Evolutionary conservation across 2,888 invertebrate genomes (phyloP), one percentile per base, ranked within the genome.

Genomic region (Caenorhabditis sp.): DNA sequence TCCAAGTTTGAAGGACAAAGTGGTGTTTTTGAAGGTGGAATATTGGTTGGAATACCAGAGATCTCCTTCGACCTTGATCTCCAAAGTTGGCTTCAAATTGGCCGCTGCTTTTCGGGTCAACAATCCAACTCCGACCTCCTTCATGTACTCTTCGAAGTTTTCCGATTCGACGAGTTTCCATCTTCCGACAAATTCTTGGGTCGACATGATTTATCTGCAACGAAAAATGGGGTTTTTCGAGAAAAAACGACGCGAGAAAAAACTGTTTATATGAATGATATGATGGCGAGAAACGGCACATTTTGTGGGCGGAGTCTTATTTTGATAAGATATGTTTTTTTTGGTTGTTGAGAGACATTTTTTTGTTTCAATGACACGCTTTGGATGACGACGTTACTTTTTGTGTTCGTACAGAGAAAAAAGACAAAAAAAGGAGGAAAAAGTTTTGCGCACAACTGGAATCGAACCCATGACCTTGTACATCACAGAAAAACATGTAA

Each of bases 141-240:
- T 80, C 83, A 83, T 77, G 76, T 83, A 83, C 69, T 80, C 82
- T 59, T 82, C 82, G 69, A 81, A 83, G 70, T 82, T 80, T 61
- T 81, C 80, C 17, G 77, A 77, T 36, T 77, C 66, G 55, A 66
- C 78, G 23, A 77, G 76, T 59, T 71, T 71, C 78, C 78, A 83
- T 27, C 76, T 66, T 21, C 82, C 83, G 24, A 69, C 66, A 69
- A 82, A 77, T 27, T 75, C 64, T 31, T 61, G 26, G 26, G 58
- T 27, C 61, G 68, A 50, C 58, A 65, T 65, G 31, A 10, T 54
- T 36, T 59, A n/a, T 36, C 36, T 36, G 36, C 5, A 36, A 36
- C 14, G 43, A 43, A 17, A 43, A 17, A 43, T 10, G 12, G 14
- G 5, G 8, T 26, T 24, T 8, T 54, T 24, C n/a, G 54, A 51